Conservation (phyloP, 2,888 invertebrate genomes). For the Synergus japonicus region DNA sequence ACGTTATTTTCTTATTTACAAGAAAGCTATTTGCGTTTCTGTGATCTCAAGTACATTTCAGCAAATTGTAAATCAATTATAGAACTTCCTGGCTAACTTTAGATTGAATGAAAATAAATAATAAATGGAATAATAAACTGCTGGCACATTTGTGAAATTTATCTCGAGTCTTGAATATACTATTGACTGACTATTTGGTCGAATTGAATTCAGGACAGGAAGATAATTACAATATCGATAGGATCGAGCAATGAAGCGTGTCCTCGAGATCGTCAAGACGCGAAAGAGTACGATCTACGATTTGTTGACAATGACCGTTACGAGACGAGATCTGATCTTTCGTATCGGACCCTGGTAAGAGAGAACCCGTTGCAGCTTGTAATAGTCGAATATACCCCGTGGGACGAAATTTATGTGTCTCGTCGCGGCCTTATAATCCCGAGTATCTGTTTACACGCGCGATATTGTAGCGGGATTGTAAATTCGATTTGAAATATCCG, state of each 20-base stretch:
- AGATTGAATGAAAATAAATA: neutral
- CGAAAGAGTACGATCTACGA: constrained; percentile 40
- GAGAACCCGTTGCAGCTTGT: constrained; percentile 51
- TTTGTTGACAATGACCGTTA: constrained; percentile 52
- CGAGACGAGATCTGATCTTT: constrained; percentile 47
- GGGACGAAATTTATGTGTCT: constrained; percentile 59
- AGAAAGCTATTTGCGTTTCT: neutral
- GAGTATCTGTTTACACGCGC: constrained; percentile 62
- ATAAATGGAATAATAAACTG: neutral
- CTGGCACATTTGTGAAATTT: neutral
- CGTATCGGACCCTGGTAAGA: constrained; percentile 28
- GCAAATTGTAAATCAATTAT: neutral
- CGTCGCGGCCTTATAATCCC: constrained; percentile 56
- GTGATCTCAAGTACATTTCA: neutral
- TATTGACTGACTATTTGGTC: neutral
- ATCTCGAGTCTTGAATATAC: neutral
- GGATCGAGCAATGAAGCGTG: neutral
- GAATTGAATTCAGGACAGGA: neutral
- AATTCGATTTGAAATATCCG: constrained; percentile 58
- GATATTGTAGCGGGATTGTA: constrained; percentile 59
- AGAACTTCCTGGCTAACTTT: neutral
- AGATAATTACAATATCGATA: constrained; percentile 11
- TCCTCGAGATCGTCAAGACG: neutral
- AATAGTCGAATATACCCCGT: constrained; percentile 59
- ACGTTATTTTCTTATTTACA: constrained; percentile 12